A percentile compares a stretch with the other conserved stretches of the same genome.
phyloP scores from a whole-genome alignment of 2,888 invertebrate species.

The Brenthis daphne region DNA sequence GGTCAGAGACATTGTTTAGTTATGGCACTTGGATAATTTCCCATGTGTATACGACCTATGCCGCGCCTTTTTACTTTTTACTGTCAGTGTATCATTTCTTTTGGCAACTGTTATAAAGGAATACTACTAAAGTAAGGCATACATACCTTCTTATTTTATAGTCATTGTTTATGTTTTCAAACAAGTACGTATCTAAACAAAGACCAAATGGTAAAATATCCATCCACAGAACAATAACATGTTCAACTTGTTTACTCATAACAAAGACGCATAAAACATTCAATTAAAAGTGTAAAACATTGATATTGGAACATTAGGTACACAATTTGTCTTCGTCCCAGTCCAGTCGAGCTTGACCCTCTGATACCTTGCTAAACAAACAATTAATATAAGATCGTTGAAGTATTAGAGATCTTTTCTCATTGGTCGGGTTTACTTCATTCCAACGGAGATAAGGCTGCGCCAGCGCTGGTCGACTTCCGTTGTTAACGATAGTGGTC shows the following conservation, averaged over 20 bases:
- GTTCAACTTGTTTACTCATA: conserved; percentile 13
- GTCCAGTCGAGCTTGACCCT: conserved; percentile 51
- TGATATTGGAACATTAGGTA: conserved; percentile 30
- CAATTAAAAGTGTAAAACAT: conserved; percentile 45
- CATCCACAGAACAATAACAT: conserved; percentile 26
- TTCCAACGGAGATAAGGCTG: conserved; percentile 60
- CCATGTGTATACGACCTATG: conserved; percentile 66
- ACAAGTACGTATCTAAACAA: not conserved
- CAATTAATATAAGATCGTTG: conserved; percentile 48
- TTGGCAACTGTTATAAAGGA: conserved; percentile 33
- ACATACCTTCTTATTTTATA: not conserved
- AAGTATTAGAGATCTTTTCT: conserved; percentile 52
- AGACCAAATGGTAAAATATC: conserved; percentile 29
- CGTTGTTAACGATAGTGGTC: conserved; percentile 49
- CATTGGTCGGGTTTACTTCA: conserved; percentile 58
- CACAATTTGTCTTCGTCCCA: conserved; percentile 43
- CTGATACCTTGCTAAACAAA: conserved; percentile 54
- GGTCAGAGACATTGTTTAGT: conserved; percentile 52
- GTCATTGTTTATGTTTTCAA: not conserved
- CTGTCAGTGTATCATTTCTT: conserved; percentile 52
- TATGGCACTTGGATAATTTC: conserved; percentile 72
- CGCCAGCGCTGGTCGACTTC: conserved; percentile 54
- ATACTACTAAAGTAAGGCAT: not conserved
- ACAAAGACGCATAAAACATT: conserved; percentile 41
- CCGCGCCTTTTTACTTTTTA: conserved; percentile 63